A percentile compares a stretch with the other conserved stretches of the same genome.
These are phyloP conservation scores for Trilocha varians DNA, from an alignment of 2,888 invertebrate genomes.

Conservation along the genomic window DNA sequence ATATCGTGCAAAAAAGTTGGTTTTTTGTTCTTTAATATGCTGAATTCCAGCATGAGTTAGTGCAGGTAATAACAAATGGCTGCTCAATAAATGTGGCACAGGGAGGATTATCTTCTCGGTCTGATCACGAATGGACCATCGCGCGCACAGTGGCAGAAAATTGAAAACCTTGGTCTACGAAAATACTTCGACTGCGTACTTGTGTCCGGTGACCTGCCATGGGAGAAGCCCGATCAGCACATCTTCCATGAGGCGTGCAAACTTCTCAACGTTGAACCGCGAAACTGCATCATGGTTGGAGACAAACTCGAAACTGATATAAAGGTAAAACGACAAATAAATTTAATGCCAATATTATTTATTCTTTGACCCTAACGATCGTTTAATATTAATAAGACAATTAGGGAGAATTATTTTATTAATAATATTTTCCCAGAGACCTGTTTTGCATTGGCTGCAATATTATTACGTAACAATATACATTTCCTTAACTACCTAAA, in stretches of 20 bases:
- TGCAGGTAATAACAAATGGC: constrained; percentile 52
- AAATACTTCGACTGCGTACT: constrained; percentile 85
- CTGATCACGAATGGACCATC: constrained; percentile 91
- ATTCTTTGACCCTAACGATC: too few species aligned
- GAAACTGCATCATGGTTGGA: constrained; percentile 88
- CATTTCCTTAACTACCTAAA: too few species aligned
- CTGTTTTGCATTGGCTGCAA: too few species aligned
- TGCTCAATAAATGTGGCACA: constrained; percentile 67
- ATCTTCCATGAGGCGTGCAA: constrained; percentile 89
- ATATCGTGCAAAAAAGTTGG: constrained; percentile 44
- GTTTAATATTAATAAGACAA: too few species aligned
- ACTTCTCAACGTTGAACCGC: constrained; percentile 80
- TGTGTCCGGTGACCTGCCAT: constrained; percentile 87
- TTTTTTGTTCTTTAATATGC: constrained; percentile 49
- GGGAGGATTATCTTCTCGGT: constrained; percentile 82
- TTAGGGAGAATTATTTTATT: too few species aligned
- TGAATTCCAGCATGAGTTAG: constrained; percentile 56
- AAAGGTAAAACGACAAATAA: too few species aligned
- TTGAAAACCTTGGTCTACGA: constrained; percentile 78
- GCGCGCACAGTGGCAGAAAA: constrained; percentile 91
- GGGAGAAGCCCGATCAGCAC: constrained; percentile 88
- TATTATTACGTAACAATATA: too few species aligned
- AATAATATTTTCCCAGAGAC: too few species aligned
- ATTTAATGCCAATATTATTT: too few species aligned
- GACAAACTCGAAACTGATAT: constrained; percentile 92